phyloP scores from a whole-genome alignment of 1,140 invertebrate species.

The Plutomurus gul region DNA sequence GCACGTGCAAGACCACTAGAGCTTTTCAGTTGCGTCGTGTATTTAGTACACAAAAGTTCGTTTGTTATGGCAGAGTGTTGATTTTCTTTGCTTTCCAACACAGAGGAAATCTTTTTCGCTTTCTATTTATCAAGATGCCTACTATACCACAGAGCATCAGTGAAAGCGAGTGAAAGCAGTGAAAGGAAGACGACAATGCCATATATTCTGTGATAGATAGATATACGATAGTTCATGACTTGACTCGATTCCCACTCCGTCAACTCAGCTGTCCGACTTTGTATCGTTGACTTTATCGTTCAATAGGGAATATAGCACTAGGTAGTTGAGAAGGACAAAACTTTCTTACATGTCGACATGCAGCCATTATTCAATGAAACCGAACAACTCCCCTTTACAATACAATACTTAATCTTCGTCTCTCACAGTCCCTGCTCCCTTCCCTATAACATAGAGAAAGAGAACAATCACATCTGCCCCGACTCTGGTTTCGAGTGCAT shows the following conservation, averaged over 20 bases:
- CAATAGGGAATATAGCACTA: not conserved
- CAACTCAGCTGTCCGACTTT: slow-evolving; percentile 9
- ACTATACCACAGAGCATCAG: too few relatives aligned
- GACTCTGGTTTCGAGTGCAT: not conserved
- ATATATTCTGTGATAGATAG: not conserved
- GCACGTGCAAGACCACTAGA: too few relatives aligned
- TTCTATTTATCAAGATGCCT: too few relatives aligned
- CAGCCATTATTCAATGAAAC: slow-evolving; percentile 5
- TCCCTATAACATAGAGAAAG: not conserved
- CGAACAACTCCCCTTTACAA: not conserved
- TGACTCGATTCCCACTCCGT: not conserved
- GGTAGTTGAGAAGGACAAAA: not conserved
- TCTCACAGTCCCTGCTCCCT: not conserved
- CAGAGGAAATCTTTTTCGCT: too few relatives aligned
- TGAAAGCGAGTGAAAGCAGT: too few relatives aligned
- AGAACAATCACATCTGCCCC: not conserved
- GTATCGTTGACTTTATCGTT: slow-evolving; percentile 11
- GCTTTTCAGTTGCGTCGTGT: too few relatives aligned
- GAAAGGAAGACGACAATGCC: too few relatives aligned
- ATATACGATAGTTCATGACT: not conserved
- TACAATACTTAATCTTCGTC: slow-evolving; percentile 22
- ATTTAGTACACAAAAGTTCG: too few relatives aligned
- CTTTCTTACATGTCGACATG: not conserved
- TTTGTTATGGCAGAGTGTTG: too few relatives aligned
- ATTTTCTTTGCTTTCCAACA: too few relatives aligned